phyloP scores from a whole-genome alignment of 2,113 vertebrate genomes.

The Pyxicephalus adspersus region DNA sequence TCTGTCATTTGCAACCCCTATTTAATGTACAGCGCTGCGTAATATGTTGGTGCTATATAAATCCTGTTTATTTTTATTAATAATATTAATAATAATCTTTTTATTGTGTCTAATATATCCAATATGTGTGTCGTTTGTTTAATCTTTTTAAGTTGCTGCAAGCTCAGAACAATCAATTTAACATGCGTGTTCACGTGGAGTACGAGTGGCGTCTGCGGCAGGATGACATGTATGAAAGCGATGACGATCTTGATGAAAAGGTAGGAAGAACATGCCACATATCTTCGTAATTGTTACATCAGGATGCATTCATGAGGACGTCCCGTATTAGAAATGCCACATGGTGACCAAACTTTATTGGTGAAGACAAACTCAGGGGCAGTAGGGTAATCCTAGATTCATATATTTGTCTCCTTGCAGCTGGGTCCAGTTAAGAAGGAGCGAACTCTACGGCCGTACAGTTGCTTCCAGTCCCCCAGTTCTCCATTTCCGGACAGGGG shows the following conservation, averaged over 20 bases:
- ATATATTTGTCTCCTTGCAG: constrained; percentile 53
- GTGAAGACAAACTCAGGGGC: too few species aligned
- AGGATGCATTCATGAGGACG: too few species aligned
- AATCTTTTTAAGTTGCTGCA: constrained; percentile 61
- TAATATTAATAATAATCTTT: neutral
- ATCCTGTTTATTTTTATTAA: too few species aligned
- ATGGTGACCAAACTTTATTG: too few species aligned
- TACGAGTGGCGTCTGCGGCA: constrained; percentile 71
- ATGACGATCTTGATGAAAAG: constrained; percentile 74
- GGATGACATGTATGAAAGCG: constrained; percentile 73
- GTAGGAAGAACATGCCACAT: constrained; percentile 51
- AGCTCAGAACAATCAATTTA: constrained; percentile 72
- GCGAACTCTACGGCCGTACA: constrained; percentile 60
- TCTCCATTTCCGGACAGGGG: constrained; percentile 46
- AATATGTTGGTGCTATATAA: too few species aligned
- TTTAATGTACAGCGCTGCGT: too few species aligned
- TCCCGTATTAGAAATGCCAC: too few species aligned
- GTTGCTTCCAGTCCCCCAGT: constrained; percentile 59
- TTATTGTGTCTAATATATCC: neutral
- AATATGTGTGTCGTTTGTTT: neutral
- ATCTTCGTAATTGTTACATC: too few species aligned
- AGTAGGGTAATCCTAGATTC: neutral
- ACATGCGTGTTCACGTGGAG: constrained; percentile 70
- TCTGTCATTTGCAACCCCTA: too few species aligned
- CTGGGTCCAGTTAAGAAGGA: constrained; percentile 66